Percentiles rank a stretch among this genome's conserved stretches.
Conservation (phyloP, 2,113 vertebrate genomes). For the Tor tambroides region DNA sequence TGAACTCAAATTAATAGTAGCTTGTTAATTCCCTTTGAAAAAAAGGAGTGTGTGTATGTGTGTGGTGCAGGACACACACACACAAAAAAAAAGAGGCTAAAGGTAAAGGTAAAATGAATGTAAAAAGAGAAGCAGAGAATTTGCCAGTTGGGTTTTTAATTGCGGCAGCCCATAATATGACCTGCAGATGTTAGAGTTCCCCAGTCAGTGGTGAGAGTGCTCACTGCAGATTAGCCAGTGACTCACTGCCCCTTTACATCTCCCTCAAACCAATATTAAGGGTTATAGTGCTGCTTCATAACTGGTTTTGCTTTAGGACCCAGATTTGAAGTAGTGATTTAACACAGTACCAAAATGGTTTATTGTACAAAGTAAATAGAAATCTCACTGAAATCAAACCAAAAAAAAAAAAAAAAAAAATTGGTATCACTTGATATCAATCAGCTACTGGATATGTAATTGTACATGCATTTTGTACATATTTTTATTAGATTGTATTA, state of each 20-base stretch:
- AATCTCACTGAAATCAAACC: background rate
- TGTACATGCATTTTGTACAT: background rate
- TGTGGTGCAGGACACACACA: slow-evolving; percentile 7
- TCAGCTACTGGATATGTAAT: background rate
- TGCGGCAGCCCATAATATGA: slow-evolving; percentile 64
- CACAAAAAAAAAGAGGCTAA: slow-evolving; percentile 58
- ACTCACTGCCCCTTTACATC: slow-evolving; percentile 47
- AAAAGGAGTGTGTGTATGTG: slow-evolving; percentile 21
- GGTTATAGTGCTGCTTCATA: background rate
- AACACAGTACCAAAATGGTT: background rate
- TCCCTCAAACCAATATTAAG: slow-evolving; percentile 6
- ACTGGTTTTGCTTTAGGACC: background rate
- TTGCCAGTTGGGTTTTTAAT: slow-evolving; percentile 71
- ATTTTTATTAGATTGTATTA: background rate
- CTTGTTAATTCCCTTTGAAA: slow-evolving; percentile 74
- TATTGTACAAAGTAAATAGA: background rate
- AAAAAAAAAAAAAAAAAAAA: no score
- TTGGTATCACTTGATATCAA: background rate
- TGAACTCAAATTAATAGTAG: slow-evolving; percentile 73
- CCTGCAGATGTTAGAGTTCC: slow-evolving; percentile 72
- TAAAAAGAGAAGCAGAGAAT: slow-evolving; percentile 29
- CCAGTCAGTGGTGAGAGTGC: slow-evolving; percentile 66
- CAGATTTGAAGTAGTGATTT: background rate
- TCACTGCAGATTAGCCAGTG: slow-evolving; percentile 44
- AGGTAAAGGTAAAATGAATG: slow-evolving; percentile 18